These are phyloP conservation scores for Lithosia quadra DNA, from an alignment of 2,888 invertebrate species.

Conservation along the genomic window DNA sequence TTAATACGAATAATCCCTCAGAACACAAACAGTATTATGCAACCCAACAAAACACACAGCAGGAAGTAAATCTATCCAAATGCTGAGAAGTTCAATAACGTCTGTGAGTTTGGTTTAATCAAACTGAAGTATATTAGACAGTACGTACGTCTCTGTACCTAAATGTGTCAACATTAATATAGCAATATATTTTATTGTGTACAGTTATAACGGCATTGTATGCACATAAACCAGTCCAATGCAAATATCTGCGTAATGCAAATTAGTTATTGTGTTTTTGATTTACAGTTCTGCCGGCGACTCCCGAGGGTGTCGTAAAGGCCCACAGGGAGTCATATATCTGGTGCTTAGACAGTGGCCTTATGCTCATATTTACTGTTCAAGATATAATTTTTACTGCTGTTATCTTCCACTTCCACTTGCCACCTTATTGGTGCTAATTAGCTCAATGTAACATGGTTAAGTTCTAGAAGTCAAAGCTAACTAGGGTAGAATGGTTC, in stretches of 20 bases:
- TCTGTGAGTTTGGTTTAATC: not conserved
- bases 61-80: not conserved
- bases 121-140: no score
- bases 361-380: conserved; percentile 10
- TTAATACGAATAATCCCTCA: not conserved
- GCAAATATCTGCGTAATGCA: conserved; percentile 11
- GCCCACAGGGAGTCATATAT: conserved; percentile 1
- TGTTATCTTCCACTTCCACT: no score
- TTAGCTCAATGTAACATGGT: no score
- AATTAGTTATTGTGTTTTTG: conserved; percentile 19
- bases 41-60: not conserved
- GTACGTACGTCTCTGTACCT: not conserved
- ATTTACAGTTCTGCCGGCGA: conserved; percentile 10
- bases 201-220: not conserved
- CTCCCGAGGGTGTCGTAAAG: conserved; percentile 12
- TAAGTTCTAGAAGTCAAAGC: no score
- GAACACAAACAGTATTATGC: not conserved
- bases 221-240: conserved; percentile 1
- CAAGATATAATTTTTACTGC: no score
- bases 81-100: not conserved
- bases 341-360: conserved; percentile 1
- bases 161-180: not conserved
- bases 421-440: no score
- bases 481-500: no score
- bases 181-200: not conserved